Base-by-base conservation (phyloP, 2,113 vertebrate genomes). In the Chamaetylas fuelleborni region DNA sequence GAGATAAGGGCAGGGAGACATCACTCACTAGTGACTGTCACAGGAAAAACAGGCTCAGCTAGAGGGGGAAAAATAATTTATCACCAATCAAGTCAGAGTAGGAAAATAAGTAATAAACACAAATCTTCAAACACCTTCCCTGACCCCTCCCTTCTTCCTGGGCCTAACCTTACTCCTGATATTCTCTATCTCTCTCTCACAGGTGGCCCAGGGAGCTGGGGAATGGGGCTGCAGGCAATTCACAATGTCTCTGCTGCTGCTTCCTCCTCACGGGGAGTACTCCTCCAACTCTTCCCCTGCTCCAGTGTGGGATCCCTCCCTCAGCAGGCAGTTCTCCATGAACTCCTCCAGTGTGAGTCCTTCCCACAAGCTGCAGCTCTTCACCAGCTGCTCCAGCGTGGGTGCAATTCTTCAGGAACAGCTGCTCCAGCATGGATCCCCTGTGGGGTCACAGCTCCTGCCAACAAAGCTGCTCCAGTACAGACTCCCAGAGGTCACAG, bases 341-440 rank as follows among this genome's bases (percentile, higher is more conserved):
- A 43, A 12, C 16, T 56, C 11, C 60, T 62, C 19, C 14, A 19
- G 0, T 9, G 3, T 14, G 18, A 9, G 14, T 38, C 11, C 28
- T 78, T 43, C 34, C 48, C 38, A n/a, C 6, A 2, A 13, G 11
- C 25, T 90, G 20, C 33, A 66, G 45, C 5, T 33, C 40, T 26
- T 36, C 53, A 56, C 8, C 47, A 38, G 22, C 40, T 79, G 47
- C 42, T 84, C 23, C 20, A 31, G 36, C 5, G 2, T 5, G 33
- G 10, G 7, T 20, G 9, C 19, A 43, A 28, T 22, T 33, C 42
- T 57, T 84, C 19, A 25, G 26, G 50, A 56, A 6, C 12, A 42
- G 34, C 71, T 90, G 36, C 7, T 64, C 50, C 50, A 43, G 15
- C 0, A 0, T 29, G 26, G 26, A 5, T 42, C 11, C 38, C 17